Evolutionary conservation across 2,113 vertebrate genomes (phyloP).

Genomic region (Actenoides hombroni): DNA sequence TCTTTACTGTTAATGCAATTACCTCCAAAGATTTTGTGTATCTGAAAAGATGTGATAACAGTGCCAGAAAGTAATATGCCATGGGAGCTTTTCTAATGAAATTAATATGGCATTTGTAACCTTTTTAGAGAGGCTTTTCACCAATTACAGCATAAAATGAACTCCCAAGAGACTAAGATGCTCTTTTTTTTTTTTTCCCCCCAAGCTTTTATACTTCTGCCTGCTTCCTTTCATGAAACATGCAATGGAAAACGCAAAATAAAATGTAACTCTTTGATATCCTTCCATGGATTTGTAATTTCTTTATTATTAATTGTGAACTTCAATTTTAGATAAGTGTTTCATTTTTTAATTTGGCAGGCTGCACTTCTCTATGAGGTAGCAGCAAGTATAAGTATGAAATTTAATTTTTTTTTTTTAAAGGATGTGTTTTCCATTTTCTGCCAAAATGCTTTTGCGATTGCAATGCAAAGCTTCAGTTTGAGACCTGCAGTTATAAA

Average conservation of each 20-base stretch:
- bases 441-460: neutral
- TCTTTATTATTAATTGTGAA: neutral
- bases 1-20: constrained; percentile 12
- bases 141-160: constrained; percentile 7
- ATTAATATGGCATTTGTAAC: constrained; percentile 49
- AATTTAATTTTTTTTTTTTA: neutral
- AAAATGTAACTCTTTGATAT: neutral
- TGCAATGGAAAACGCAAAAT: neutral
- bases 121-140: constrained; percentile 35
- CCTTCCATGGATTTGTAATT: neutral
- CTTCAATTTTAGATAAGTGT: neutral
- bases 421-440: neutral
- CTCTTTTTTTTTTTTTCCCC: neutral
- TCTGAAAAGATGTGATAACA: constrained; percentile 3
- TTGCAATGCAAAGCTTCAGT: neutral
- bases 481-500: neutral
- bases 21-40: neutral
- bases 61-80: constrained; percentile 20
- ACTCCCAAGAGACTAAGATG: neutral
- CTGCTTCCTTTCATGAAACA: neutral
- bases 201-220: neutral
- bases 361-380: neutral
- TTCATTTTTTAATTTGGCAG: neutral
- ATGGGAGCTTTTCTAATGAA: constrained; percentile 38
- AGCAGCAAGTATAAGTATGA: neutral